phyloP scores from a whole-genome alignment of 1,140 invertebrate genomes.

The Ectropis grisescens region DNA sequence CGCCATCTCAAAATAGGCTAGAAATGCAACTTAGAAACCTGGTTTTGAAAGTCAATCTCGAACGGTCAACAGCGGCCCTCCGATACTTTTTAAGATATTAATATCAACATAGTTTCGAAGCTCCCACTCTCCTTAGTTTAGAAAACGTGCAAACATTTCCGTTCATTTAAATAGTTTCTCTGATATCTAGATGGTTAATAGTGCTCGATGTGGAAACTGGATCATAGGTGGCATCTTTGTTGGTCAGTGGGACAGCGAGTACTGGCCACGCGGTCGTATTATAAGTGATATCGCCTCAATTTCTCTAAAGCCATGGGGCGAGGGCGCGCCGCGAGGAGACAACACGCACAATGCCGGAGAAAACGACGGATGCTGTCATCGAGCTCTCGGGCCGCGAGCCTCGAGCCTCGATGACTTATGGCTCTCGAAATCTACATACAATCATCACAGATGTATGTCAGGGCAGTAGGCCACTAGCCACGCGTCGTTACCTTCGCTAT shows the following conservation, averaged over 20 bases:
- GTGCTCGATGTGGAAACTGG: too few species aligned
- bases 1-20: too few species aligned
- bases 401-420: constrained; percentile 44
- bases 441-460: constrained; percentile 56
- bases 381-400: constrained; percentile 24
- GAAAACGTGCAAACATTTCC: too few species aligned
- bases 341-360: constrained; percentile 35
- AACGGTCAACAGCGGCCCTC: too few species aligned
- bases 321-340: constrained; percentile 9
- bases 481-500: constrained; percentile 22
- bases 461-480: constrained; percentile 53
- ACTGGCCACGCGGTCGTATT: constrained; percentile 28
- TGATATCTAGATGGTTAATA: too few species aligned
- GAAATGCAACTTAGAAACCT: too few species aligned
- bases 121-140: too few species aligned
- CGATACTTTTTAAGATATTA: too few species aligned
- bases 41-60: too few species aligned
- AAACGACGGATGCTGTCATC: constrained; percentile 56
- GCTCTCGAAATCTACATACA: constrained; percentile 66
- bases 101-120: too few species aligned
- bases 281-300: constrained; percentile 47
- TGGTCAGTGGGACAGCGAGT: constrained; percentile 47
- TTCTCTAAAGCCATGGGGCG: constrained; percentile 36
- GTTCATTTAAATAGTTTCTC: too few species aligned
- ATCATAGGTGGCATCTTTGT: constrained; percentile 16